phyloP scores from a whole-genome alignment of 64 coral and sea anemone species.

The Actinia equina region DNA sequence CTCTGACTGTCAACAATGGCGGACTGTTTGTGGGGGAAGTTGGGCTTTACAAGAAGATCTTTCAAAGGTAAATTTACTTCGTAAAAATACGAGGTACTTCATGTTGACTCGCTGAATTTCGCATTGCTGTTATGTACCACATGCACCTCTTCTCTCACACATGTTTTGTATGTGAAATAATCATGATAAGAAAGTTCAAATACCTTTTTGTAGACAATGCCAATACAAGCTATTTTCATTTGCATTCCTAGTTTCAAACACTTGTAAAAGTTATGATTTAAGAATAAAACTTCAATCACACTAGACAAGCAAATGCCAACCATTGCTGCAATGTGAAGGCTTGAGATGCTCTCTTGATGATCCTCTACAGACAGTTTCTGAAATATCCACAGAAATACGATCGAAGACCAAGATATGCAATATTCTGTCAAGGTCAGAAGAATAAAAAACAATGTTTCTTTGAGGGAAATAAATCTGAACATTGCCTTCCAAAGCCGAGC shows the following conservation, averaged over 20 bases:
- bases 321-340: neutral
- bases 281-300: neutral
- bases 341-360: neutral
- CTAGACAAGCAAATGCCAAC: neutral
- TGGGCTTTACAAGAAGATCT: too few species aligned
- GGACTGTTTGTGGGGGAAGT: too few species aligned
- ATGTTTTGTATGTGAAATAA: too few species aligned
- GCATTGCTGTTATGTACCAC: too few species aligned
- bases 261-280: neutral
- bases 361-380: neutral
- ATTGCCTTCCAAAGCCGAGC: slow-evolving; percentile 40
- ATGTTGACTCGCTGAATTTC: too few species aligned
- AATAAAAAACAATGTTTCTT: neutral
- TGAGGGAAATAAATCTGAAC: neutral
- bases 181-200: neutral
- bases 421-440: neutral
- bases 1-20: too few species aligned
- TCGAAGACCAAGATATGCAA: neutral
- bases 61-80: too few species aligned
- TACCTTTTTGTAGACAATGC: slow-evolving; percentile 44
- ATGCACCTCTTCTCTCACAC: too few species aligned
- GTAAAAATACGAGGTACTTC: too few species aligned
- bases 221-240: slow-evolving; percentile 24
- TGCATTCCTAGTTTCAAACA: neutral
- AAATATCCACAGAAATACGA: slow-evolving; percentile 29